phyloP scores from a whole-genome alignment of 92 coral and sea anemone species.

The Palythoa caribaeorum region DNA sequence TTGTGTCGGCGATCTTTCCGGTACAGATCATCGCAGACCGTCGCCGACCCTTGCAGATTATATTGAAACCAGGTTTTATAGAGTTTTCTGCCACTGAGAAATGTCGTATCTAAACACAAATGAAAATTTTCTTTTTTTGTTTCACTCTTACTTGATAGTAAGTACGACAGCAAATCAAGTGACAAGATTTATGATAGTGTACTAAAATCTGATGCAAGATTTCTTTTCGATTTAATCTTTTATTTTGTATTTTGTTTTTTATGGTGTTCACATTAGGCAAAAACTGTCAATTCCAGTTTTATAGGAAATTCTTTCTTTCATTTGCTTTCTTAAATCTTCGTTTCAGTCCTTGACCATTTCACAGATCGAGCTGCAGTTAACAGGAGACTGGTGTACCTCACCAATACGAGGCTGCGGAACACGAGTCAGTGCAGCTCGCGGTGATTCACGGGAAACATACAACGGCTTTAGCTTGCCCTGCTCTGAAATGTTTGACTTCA shows the following conservation, averaged over 20 bases:
- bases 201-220: too few species aligned
- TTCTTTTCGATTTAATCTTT: neutral
- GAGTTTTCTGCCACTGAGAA: too few species aligned
- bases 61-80: too few species aligned
- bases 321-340: neutral
- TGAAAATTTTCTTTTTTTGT: too few species aligned
- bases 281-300: neutral
- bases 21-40: too few species aligned
- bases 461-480: neutral
- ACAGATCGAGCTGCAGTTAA: constrained; percentile 65
- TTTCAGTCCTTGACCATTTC: neutral
- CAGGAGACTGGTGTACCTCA: constrained; percentile 56
- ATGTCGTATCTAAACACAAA: too few species aligned
- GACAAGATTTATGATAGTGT: too few species aligned
- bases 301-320: neutral
- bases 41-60: too few species aligned
- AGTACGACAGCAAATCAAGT: too few species aligned
- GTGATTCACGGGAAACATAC: constrained; percentile 24
- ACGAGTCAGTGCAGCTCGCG: constrained; percentile 60
- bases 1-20: too few species aligned
- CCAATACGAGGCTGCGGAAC: constrained; percentile 58
- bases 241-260: neutral
- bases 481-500: neutral
- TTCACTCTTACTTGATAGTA: too few species aligned
- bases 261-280: neutral